Percentiles rank a stretch among this genome's conserved stretches.
These are phyloP conservation scores for Chironomus tentans DNA, from an alignment of 2,888 invertebrate species.

Conservation along the genomic window DNA sequence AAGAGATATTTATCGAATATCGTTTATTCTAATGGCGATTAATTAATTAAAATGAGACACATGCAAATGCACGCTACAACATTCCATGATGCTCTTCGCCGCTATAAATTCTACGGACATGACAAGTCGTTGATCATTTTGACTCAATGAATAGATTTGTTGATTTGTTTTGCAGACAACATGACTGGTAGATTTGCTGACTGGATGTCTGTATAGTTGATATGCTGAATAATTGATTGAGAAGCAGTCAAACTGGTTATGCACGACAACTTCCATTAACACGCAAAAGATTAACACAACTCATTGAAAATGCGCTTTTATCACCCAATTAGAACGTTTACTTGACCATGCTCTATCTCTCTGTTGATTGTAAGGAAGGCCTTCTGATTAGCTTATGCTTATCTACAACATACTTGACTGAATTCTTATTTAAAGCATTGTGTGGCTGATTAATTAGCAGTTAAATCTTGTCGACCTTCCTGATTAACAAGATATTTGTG, in stretches of 20 bases:
- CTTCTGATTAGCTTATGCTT: not conserved
- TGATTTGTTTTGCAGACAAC: no score
- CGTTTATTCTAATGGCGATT: conserved; percentile 8
- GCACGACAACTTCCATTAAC: no score
- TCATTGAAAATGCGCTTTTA: no score
- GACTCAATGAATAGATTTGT: no score
- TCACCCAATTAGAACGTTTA: not conserved
- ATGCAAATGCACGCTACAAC: not conserved
- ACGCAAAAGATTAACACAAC: no score
- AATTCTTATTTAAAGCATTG: not conserved
- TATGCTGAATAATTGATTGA: no score
- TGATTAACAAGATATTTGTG: not conserved
- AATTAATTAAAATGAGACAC: conserved; percentile 22
- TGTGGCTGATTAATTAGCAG: not conserved
- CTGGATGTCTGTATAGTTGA: no score
- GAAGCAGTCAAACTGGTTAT: no score
- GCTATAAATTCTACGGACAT: no score
- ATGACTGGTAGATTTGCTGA: no score
- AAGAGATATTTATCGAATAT: not conserved
- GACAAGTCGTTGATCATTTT: no score
- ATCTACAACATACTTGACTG: not conserved
- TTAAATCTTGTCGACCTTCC: not conserved
- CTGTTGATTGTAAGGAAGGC: no score
- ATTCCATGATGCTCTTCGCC: not conserved
- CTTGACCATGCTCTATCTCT: not conserved